These are phyloP conservation scores for Corythoichthys haematopterus DNA, from an alignment of 2,113 vertebrate genomes.

Conservation along the genomic window DNA sequence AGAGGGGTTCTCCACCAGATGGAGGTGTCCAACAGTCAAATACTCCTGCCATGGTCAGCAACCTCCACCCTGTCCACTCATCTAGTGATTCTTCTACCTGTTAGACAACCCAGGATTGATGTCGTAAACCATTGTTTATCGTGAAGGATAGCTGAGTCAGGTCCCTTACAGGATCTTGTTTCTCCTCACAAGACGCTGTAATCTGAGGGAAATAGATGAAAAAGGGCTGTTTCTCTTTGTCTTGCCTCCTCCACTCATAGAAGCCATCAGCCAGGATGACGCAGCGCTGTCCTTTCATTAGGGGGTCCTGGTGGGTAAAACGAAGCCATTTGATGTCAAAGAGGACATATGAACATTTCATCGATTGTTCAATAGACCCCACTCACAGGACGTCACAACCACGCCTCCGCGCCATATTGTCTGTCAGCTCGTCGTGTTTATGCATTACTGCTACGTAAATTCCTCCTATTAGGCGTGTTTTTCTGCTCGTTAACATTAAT, in stretches of 20 bases:
- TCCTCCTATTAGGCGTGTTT: no score
- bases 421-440: no score
- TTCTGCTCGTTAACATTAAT: no score
- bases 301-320: constrained; percentile 71
- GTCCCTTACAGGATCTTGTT: not conserved
- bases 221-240: constrained; percentile 81
- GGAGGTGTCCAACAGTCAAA: constrained; percentile 92
- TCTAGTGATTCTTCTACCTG: constrained; percentile 37
- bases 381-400: no score
- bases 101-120: constrained; percentile 22
- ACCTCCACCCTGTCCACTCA: constrained; percentile 79
- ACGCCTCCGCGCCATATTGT: no score
- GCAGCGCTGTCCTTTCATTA: constrained; percentile 86
- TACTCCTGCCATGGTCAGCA: constrained; percentile 93
- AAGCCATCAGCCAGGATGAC: constrained; percentile 94
- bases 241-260: constrained; percentile 85
- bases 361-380: no score
- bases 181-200: constrained; percentile 10
- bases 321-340: not conserved
- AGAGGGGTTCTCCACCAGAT: constrained; percentile 77
- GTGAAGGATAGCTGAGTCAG: constrained; percentile 16
- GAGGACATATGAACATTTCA: not conserved
- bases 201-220: constrained; percentile 93
- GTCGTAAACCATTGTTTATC: not conserved
- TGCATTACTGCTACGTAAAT: no score